phyloP scores from a whole-genome alignment of 2,797 vertebrate species.

The Triplophysa bombifrons region DNA sequence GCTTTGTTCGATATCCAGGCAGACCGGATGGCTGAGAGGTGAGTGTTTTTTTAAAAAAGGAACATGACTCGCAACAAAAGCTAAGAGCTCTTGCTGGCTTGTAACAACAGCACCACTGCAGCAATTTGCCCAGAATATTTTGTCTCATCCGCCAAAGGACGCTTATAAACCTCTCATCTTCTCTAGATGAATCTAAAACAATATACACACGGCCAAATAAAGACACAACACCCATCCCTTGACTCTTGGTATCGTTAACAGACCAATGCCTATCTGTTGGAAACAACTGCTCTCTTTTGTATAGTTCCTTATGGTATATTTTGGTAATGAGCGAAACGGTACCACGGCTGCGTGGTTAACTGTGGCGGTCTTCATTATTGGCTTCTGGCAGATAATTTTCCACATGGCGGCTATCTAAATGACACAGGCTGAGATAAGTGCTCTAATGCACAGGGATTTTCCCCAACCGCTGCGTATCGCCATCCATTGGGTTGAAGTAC shows the following conservation, averaged over 20 bases:
- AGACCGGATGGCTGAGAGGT: conserved; percentile 51
- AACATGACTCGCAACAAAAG: conserved; percentile 75
- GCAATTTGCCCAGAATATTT: conserved; percentile 68
- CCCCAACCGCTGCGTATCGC: conserved; percentile 70
- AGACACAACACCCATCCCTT: conserved; percentile 9
- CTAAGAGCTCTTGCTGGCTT: conserved; percentile 73
- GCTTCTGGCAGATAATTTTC: conserved; percentile 62
- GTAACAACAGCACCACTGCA: conserved; percentile 65
- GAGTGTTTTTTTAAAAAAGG: conserved; percentile 59
- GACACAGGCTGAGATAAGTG: conserved; percentile 71
- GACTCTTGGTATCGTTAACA: conserved; percentile 25
- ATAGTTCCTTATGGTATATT: conserved; percentile 33
- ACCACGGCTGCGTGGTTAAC: conserved; percentile 43
- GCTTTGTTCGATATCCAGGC: conserved; percentile 63
- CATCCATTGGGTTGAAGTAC: conserved; percentile 66
- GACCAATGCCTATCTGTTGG: conserved; percentile 3
- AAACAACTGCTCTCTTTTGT: conserved; percentile 38
- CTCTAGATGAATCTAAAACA: conserved; percentile 27
- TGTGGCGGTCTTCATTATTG: conserved; percentile 59
- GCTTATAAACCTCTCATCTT: conserved; percentile 58
- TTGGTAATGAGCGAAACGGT: conserved; percentile 39
- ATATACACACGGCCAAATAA: neutral
- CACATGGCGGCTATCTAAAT: conserved; percentile 66
- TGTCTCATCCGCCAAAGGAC: conserved; percentile 73
- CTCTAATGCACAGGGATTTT: conserved; percentile 71